Conservation (phyloP, 2,888 invertebrate genomes). For the Sericinus montela region DNA sequence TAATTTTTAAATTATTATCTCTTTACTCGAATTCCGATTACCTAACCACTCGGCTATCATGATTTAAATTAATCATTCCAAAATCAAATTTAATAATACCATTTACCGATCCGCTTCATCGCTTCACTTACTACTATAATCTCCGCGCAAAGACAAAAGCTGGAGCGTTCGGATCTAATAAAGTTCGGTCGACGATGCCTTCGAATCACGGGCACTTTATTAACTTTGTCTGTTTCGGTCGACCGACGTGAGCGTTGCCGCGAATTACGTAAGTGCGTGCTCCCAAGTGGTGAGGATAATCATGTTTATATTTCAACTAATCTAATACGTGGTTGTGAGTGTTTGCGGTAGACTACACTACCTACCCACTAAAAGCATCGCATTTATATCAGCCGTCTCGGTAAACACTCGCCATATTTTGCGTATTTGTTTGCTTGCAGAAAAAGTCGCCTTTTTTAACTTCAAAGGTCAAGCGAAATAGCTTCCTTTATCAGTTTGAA, state of each 20-base stretch:
- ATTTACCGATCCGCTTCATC: background rate
- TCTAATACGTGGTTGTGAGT: background rate
- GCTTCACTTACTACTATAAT: background rate
- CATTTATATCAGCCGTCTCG: no score
- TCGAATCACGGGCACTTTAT: constrained; percentile 20
- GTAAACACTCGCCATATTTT: no score
- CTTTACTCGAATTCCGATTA: no score
- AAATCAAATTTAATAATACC: no score
- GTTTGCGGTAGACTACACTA: background rate
- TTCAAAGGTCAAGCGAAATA: no score
- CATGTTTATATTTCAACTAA: background rate
- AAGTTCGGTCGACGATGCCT: constrained; percentile 22
- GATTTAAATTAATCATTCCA: no score
- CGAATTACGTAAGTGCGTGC: background rate
- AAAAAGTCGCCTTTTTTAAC: no score
- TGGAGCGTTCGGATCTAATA: constrained; percentile 20
- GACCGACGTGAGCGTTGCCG: background rate
- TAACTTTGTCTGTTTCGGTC: constrained; percentile 21
- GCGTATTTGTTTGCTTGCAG: no score
- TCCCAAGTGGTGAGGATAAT: background rate
- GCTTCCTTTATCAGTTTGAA: no score
- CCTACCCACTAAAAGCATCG: no score
- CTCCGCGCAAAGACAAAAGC: background rate
- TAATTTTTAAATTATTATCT: no score
- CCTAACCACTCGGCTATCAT: no score